These are phyloP conservation scores for Drosophila novamexicana DNA, from an alignment of 1,140 invertebrate genomes.

Conservation along the genomic window DNA sequence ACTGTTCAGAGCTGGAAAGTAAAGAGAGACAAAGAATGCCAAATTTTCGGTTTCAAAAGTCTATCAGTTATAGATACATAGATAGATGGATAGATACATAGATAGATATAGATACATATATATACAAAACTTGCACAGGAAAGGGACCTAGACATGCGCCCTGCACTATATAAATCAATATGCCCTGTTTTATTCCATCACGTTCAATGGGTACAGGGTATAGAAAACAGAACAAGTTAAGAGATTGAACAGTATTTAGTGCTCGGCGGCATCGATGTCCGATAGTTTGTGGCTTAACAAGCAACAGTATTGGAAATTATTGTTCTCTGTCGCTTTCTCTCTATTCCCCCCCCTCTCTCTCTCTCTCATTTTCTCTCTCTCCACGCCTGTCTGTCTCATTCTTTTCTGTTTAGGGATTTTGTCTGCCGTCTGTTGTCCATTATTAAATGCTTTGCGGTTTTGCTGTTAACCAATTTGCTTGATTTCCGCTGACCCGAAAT, in stretches of 20 bases:
- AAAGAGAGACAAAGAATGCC: too few relatives aligned
- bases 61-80: too few relatives aligned
- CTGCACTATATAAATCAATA: not conserved
- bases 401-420: not conserved
- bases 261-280: not conserved
- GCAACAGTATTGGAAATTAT: slow-evolving; percentile 14
- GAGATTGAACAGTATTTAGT: not conserved
- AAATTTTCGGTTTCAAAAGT: too few relatives aligned
- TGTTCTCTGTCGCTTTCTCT: not conserved
- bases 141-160: too few relatives aligned
- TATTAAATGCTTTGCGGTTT: slow-evolving; percentile 80
- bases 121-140: too few relatives aligned
- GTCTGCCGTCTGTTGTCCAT: slow-evolving; percentile 40
- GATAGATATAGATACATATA: too few relatives aligned
- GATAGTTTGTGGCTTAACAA: slow-evolving; percentile 7
- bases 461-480: slow-evolving; percentile 76
- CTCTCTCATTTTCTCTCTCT: too few relatives aligned
- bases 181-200: not conserved
- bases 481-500: slow-evolving; percentile 53
- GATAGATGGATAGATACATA: too few relatives aligned
- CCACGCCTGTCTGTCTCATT: not conserved
- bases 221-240: not conserved
- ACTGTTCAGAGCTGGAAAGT: too few relatives aligned
- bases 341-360: not conserved
- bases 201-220: not conserved